Percentiles rank a stretch among this genome's conserved stretches.
These are phyloP conservation scores for Acrossocheilus fasciatus DNA, from an alignment of 2,797 vertebrate species.

Conservation along the genomic window DNA sequence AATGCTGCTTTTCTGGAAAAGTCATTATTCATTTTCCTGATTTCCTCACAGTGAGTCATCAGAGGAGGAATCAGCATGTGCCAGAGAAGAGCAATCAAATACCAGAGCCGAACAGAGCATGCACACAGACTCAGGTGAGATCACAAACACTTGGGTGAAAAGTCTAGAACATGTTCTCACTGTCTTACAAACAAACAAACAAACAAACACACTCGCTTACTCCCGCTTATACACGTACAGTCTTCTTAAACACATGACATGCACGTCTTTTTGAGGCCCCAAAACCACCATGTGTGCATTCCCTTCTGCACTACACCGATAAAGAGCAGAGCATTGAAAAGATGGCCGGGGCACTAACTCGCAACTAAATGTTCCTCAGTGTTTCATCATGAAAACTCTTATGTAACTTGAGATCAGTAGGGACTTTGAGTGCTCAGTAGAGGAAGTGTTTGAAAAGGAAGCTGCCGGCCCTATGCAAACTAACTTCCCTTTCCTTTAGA, in stretches of 20 bases:
- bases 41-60: slow-evolving; percentile 76
- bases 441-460: slow-evolving; percentile 62
- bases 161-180: not conserved
- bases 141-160: slow-evolving; percentile 19
- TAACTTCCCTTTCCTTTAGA: slow-evolving; percentile 67
- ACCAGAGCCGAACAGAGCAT: slow-evolving; percentile 25
- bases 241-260: not conserved
- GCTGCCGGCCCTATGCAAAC: slow-evolving; percentile 48
- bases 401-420: not conserved
- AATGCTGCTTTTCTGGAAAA: slow-evolving; percentile 38
- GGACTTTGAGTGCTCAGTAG: slow-evolving; percentile 36
- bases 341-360: not conserved
- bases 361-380: not conserved
- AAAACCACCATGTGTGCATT: not conserved
- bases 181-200: slow-evolving; percentile 6
- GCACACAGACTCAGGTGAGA: slow-evolving; percentile 54
- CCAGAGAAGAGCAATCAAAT: slow-evolving; percentile 69
- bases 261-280: not conserved
- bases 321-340: slow-evolving; percentile 2
- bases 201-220: not conserved
- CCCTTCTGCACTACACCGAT: not conserved
- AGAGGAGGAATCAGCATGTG: slow-evolving; percentile 76
- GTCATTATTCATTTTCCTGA: not conserved
- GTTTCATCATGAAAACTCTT: not conserved
- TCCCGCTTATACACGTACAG: not conserved